Base-by-base conservation (phyloP, 2,113 vertebrate genomes). In the Prietella phreatophila region DNA sequence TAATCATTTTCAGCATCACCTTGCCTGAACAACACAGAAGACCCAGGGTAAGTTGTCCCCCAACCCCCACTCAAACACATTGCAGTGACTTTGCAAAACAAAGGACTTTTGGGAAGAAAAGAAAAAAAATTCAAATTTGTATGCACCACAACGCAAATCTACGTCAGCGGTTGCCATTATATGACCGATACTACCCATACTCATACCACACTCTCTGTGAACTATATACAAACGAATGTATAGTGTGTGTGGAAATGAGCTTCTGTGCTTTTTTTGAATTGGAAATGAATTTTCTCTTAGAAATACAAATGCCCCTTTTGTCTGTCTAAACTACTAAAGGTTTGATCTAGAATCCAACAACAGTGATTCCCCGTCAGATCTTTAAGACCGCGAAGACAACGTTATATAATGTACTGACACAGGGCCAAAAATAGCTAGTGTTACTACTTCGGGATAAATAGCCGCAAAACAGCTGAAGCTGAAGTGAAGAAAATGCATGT, bases 121-220 rank as follows among this genome's bases (percentile, higher is more conserved):
- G 4, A 60, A 82, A 84, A 87, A 71, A 85, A 61, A 39, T 61
- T 84, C 71, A 63, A 86, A 73, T 81, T 42, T n/a, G 36, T 63
- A 33, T 61, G 55, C 60, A n/a, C 36, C 71, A n/a, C 42, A 0
- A 20, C 4, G 9, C 39, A n/a, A 69, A 20, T 63, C 56, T 33
- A 30, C 30, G 39, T 60, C 61, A 42, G n/a, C 42, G 65, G 56
- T 20, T 39, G 56, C 36, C 30, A 75, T 58, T 88, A 82, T 60
- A n/a, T 65, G 69, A 75, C 55, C 42, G 47, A 30, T 25, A 22
- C 22, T 7, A 47, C 47, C 47, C 8, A n/a, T 11, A 47, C 19
- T 69, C 65, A 42, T 53, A 17, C 22, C 25, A 25, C 47, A 39
- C 10, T 27, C 42, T 82, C 4, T 53, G 11, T 58, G 8, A 81